Conservation (phyloP, 2,113 vertebrate genomes). For the Pipa parva region DNA sequence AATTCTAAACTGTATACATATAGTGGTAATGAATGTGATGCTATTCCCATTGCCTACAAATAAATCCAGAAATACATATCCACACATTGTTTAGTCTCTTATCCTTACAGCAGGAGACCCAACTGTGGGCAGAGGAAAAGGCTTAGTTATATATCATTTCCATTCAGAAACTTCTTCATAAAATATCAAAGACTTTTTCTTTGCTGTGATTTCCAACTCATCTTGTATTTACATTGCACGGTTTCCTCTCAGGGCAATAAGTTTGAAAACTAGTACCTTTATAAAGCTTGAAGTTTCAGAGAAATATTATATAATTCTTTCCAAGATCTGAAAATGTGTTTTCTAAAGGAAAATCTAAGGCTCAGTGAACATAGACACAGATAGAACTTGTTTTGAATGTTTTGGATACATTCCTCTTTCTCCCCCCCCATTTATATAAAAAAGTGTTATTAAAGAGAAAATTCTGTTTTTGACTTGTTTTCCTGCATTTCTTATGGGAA, state of each 20-base stretch:
- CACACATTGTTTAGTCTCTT: slow-evolving; percentile 10
- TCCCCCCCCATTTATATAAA: too few relatives aligned
- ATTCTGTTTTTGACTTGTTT: too few relatives aligned
- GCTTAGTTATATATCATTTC: slow-evolving; percentile 26
- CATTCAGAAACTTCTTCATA: slow-evolving; percentile 31
- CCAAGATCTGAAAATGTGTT: slow-evolving; percentile 25
- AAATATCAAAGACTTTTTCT: slow-evolving; percentile 29
- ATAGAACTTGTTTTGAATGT: too few relatives aligned
- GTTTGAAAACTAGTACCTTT: slow-evolving; percentile 26
- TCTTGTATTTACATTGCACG: slow-evolving; percentile 27
- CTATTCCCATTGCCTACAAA: too few relatives aligned
- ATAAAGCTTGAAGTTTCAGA: slow-evolving; percentile 31
- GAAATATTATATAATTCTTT: too few relatives aligned
- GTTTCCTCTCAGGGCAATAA: slow-evolving; percentile 31
- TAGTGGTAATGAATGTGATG: too few relatives aligned
- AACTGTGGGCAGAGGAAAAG: slow-evolving; percentile 20
- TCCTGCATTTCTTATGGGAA: too few relatives aligned
- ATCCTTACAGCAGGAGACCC: slow-evolving; percentile 14
- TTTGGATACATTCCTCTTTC: too few relatives aligned
- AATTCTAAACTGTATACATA: too few relatives aligned
- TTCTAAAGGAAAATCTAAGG: not conserved
- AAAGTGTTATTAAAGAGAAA: too few relatives aligned
- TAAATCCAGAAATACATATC: too few relatives aligned
- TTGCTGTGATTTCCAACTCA: slow-evolving; percentile 27
- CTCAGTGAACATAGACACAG: too few relatives aligned